A percentile compares a stretch with the other conserved stretches of the same genome.
phyloP scores from a whole-genome alignment of 1,140 invertebrate genomes.

The Saccostrea cuccullata region DNA sequence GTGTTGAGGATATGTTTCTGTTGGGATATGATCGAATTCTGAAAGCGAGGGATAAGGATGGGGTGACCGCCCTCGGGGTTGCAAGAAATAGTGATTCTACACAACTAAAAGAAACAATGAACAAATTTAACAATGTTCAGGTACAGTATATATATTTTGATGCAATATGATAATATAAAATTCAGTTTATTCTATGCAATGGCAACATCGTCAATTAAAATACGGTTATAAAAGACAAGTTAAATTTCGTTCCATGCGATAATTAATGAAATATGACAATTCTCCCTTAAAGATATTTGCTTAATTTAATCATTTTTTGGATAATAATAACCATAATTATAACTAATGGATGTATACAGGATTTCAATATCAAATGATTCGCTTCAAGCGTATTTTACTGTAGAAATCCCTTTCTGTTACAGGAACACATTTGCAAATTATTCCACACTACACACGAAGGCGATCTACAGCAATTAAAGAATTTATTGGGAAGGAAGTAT shows the following conservation, averaged over 20 bases:
- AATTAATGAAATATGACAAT: no score
- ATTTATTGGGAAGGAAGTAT: slow-evolving; percentile 47
- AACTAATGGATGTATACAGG: no score
- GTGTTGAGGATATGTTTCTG: slow-evolving; percentile 44
- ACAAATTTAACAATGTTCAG: slow-evolving; percentile 37
- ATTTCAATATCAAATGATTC: no score
- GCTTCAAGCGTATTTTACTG: no score
- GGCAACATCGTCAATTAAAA: no score
- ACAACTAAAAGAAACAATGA: slow-evolving; percentile 19
- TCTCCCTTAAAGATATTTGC: no score
- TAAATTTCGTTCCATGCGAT: no score
- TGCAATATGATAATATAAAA: no score
- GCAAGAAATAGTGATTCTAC: slow-evolving; percentile 37
- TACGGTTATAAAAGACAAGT: no score
- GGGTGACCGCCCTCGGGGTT: slow-evolving; percentile 34
- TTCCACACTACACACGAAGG: slow-evolving; percentile 36
- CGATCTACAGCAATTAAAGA: slow-evolving; percentile 41
- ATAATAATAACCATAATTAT: no score
- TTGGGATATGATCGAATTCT: slow-evolving; percentile 55
- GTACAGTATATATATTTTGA: background rate
- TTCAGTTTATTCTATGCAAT: no score
- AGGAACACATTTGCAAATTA: slow-evolving; percentile 51
- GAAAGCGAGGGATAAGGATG: slow-evolving; percentile 32
- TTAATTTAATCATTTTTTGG: no score
- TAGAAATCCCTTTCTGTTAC: background rate